Percentiles rank a stretch among this genome's conserved stretches.
Evolutionary conservation across 2,797 vertebrate genomes (phyloP).

Genomic region (Myotis findleyi): DNA sequence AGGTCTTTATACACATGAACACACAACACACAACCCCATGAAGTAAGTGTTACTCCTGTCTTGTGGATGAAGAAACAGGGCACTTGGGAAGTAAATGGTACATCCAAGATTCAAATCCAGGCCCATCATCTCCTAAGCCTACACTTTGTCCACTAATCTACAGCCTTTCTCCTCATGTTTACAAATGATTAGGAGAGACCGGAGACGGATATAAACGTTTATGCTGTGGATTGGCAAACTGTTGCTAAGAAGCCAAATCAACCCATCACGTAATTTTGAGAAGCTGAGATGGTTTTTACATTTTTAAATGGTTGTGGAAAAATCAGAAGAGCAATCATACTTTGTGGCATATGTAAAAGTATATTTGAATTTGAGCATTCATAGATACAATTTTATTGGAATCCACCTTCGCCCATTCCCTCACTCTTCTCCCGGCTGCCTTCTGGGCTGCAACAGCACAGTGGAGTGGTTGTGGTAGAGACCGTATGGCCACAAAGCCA

Average conservation of each 20-base stretch:
- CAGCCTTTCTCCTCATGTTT: background rate
- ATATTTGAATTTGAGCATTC: background rate
- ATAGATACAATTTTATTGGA: background rate
- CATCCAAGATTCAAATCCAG: background rate
- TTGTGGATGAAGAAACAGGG: background rate
- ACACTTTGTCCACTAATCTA: background rate
- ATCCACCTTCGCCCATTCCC: background rate
- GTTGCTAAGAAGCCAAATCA: background rate
- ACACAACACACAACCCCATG: background rate
- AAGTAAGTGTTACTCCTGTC: background rate
- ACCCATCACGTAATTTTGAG: background rate
- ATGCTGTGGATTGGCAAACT: background rate
- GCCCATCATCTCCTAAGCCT: background rate
- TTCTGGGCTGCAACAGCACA: background rate
- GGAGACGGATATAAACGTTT: background rate
- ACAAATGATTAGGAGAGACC: background rate
- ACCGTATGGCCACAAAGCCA: background rate
- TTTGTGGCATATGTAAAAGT: background rate
- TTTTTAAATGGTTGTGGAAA: background rate
- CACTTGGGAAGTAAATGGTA: background rate
- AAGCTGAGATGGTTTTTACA: constrained; percentile 3
- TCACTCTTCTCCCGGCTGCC: background rate
- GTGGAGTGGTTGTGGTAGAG: background rate
- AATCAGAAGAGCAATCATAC: background rate
- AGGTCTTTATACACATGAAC: background rate